Evolutionary conservation across 2,888 invertebrate species (phyloP).

Genomic region (Drosophila hamatofila): DNA sequence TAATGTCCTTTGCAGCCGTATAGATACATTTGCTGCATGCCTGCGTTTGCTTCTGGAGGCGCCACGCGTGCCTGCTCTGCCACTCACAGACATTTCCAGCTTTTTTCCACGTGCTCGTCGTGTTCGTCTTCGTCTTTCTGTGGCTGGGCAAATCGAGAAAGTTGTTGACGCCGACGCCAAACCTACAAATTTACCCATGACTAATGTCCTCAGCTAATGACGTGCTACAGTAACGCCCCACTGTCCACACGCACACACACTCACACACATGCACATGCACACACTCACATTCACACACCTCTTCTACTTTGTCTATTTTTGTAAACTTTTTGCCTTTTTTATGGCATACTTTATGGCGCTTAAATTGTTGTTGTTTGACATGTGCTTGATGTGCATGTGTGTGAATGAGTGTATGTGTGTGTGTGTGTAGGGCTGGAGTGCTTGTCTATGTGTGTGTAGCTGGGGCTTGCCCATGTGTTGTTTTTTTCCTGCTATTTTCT

Average conservation of each 20-base stretch:
- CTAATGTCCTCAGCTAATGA: constrained; percentile 68
- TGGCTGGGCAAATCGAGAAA: constrained; percentile 61
- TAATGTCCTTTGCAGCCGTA: constrained; percentile 81
- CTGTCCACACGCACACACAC: constrained; percentile 9
- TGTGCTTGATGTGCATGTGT: constrained; percentile 38
- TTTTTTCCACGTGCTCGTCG: constrained; percentile 50
- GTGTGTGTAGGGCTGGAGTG: background rate
- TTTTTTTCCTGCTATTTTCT: constrained; percentile 9
- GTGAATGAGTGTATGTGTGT: background rate
- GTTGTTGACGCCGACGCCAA: constrained; percentile 53
- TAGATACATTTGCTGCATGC: constrained; percentile 71
- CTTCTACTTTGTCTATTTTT: constrained; percentile 56
- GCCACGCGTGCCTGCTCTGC: constrained; percentile 30
- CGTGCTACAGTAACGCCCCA: constrained; percentile 31
- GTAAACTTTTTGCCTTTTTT: constrained; percentile 58
- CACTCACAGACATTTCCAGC: constrained; percentile 30
- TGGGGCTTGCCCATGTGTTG: constrained; percentile 53
- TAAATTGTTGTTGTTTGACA: constrained; percentile 53
- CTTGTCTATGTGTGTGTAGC: background rate
- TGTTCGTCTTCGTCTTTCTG: constrained; percentile 16
- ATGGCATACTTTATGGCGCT: constrained; percentile 79
- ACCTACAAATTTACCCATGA: constrained; percentile 58
- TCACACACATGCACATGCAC: constrained; percentile 8
- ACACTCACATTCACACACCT: background rate
- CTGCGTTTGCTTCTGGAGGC: constrained; percentile 25